Conservation (phyloP, 2,113 vertebrate species). For the Rissa tridactyla region DNA sequence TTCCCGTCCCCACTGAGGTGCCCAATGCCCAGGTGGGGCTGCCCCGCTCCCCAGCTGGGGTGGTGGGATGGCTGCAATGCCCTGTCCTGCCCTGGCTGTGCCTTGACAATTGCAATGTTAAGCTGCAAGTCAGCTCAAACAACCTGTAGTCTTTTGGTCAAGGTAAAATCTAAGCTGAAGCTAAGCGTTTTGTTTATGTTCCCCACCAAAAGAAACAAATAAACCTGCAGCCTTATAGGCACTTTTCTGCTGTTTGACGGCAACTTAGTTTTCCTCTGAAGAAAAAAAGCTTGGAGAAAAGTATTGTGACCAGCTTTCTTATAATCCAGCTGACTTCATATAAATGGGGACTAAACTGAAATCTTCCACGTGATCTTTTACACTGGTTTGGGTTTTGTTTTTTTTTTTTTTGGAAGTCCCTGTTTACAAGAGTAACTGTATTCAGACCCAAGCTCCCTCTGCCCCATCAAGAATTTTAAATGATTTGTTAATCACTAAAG, state of each 20-base stretch:
- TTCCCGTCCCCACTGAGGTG: neutral
- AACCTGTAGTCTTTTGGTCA: neutral
- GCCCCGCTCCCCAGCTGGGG: rapidly evolving
- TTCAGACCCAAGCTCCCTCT: neutral
- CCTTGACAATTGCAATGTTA: rapidly evolving
- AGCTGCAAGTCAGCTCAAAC: neutral
- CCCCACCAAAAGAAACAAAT: neutral
- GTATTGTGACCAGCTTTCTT: neutral
- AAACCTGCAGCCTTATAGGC: neutral
- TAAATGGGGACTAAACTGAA: neutral
- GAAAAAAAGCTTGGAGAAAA: neutral
- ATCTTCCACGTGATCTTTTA: neutral
- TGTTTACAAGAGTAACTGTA: neutral
- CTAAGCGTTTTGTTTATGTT: neutral
- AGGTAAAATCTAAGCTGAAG: neutral
- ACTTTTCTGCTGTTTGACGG: neutral
- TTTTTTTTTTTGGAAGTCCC: neutral
- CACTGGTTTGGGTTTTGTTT: neutral
- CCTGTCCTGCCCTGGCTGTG: neutral
- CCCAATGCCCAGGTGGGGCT: neutral
- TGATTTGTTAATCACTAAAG: neutral
- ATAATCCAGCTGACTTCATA: neutral
- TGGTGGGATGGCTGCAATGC: rapidly evolving
- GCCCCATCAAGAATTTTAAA: neutral
- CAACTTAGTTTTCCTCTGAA: neutral